These are phyloP conservation scores for Todus mexicanus DNA, from an alignment of 2,797 vertebrate species.

Conservation along the genomic window DNA sequence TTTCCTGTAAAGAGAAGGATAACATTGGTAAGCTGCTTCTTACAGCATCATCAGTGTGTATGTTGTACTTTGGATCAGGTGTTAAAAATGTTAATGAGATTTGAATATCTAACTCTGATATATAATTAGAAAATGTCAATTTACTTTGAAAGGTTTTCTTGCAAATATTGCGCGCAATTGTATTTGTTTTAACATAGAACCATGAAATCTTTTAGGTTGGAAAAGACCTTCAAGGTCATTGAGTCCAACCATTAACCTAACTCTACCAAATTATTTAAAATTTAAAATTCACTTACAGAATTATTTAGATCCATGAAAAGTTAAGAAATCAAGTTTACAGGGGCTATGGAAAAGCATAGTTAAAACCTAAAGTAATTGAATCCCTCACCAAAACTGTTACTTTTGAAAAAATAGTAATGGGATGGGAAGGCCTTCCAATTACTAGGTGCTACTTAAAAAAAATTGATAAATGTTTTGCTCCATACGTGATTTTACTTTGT, in stretches of 20 bases:
- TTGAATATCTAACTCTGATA: neutral
- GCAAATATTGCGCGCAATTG: neutral
- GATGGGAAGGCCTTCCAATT: neutral
- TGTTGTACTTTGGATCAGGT: neutral
- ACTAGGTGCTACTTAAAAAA: neutral
- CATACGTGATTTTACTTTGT: neutral
- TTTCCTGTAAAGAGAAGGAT: slow-evolving; percentile 79
- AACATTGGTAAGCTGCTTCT: slow-evolving; percentile 79
- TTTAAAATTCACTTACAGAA: neutral
- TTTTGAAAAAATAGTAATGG: neutral
- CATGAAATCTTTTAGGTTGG: neutral
- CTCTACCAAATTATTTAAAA: neutral
- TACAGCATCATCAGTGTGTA: neutral
- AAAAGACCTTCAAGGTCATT: neutral
- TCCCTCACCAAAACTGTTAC: neutral
- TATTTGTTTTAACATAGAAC: neutral
- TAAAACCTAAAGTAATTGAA: neutral
- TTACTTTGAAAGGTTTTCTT: neutral
- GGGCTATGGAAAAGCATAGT: neutral
- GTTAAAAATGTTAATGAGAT: neutral
- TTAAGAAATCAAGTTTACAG: neutral
- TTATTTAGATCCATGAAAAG: neutral
- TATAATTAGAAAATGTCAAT: neutral
- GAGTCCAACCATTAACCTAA: neutral
- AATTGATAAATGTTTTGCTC: neutral